Base-by-base conservation (phyloP, 2,797 vertebrate species). In the Phyllotis vaccarum region DNA sequence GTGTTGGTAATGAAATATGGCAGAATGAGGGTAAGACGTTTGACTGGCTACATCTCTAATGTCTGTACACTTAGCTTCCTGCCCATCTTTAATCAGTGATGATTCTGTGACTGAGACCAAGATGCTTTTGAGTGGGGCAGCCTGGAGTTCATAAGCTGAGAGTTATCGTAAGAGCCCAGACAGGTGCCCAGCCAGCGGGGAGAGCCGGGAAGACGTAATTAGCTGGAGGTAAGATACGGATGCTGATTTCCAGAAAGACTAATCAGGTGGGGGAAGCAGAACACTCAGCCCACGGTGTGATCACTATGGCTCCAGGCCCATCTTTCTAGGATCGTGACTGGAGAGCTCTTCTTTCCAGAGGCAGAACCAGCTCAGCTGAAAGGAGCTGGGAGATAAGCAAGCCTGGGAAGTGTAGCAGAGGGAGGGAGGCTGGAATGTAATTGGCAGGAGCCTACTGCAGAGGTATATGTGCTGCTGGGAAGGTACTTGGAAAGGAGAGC, bases 171-270 rank as follows among this genome's bases (percentile, higher is more conserved):
- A 74, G 2, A 13, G 19, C 34, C 22, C 24, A 66, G 87, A n/a
- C 2, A 21, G 34, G 34, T 29, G 24, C 43, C 2, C n/a, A 3
- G 5, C 2, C n/a, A 3, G 5, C 5, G 14, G 46, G 34, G 46
- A 56, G 46, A 29, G 34, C 43, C 9, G 12, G 52, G 31, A 76
- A 88, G 43, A 34, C 2, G 0, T 22, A 16, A 68, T 58, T 72
- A 52, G 82, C 46, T 24, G n/a, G 68, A 85, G 49, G 27, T 8
- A n/a, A 60, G 58, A n/a, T 34, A 11, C 27, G 0, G 29, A 2
- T 19, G 54, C 37, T 46, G 34, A 54, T 70, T 83, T 88, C 54
- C 62, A 56, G 90, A 68, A 62, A 90, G 56, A 16, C 68, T 64
- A 52, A 64, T 5, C 6, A 52, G 56, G 60, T 16, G 8, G 80